Evolutionary conservation across 1,140 invertebrate species (phyloP).

Genomic region (Hylaeus anthracinus): DNA sequence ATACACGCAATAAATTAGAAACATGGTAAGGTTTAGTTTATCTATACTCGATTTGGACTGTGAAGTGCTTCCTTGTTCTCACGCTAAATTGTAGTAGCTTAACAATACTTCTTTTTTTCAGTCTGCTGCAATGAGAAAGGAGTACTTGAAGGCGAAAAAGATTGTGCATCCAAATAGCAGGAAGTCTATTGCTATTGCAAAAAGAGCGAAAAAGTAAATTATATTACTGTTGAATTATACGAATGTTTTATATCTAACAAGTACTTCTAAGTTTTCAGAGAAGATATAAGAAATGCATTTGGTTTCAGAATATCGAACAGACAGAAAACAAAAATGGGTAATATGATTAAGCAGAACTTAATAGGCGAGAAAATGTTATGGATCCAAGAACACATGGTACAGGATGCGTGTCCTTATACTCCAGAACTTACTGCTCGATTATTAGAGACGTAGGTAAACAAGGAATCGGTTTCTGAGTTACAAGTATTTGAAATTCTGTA

Average conservation of each 20-base stretch:
- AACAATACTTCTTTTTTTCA: constrained; percentile 34
- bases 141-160: constrained; percentile 83
- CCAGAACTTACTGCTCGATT: constrained; percentile 83
- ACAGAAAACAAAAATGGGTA: constrained; percentile 84
- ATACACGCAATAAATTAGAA: neutral
- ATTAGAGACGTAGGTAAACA: constrained; percentile 81
- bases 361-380: constrained; percentile 87
- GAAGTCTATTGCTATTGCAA: constrained; percentile 86
- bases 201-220: constrained; percentile 84
- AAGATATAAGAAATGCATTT: constrained; percentile 6
- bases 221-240: neutral
- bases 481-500: neutral
- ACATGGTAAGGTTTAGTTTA: constrained; percentile 16
- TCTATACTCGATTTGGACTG: neutral
- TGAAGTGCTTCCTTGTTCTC: neutral
- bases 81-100: neutral
- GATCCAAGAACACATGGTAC: constrained; percentile 85
- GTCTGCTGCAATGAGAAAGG: constrained; percentile 72
- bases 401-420: constrained; percentile 80
- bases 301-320: constrained; percentile 82
- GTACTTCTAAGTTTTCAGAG: neutral
- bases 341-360: constrained; percentile 86
- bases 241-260: constrained; percentile 10
- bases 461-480: rapidly evolving
- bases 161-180: constrained; percentile 87